A percentile compares a stretch with the other conserved stretches of the same genome.
These are phyloP conservation scores for Diarsia brunnea DNA, from an alignment of 2,888 invertebrate genomes.

Conservation along the genomic window DNA sequence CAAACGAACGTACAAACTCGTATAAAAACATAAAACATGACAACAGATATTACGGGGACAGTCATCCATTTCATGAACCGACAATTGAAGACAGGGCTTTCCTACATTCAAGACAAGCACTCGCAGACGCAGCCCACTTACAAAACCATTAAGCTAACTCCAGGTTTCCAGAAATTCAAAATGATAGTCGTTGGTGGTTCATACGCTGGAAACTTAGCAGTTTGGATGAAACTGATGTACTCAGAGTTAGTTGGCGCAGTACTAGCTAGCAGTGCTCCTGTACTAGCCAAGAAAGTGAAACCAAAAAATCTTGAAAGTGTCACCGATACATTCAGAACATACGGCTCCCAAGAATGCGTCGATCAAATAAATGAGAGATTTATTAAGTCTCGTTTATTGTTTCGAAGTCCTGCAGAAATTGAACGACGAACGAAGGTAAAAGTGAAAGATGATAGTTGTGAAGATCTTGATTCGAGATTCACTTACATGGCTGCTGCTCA, in stretches of 20 bases:
- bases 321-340: constrained; percentile 9
- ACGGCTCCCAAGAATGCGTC: constrained; percentile 10
- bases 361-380: background rate
- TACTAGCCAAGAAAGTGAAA: constrained; percentile 2
- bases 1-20: too few species aligned
- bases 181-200: constrained; percentile 1
- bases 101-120: too few species aligned
- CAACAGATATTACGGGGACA: too few species aligned
- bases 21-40: too few species aligned
- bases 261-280: constrained; percentile 2
- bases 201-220: background rate
- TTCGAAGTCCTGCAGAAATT: constrained; percentile 75
- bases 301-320: background rate
- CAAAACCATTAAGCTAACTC: background rate
- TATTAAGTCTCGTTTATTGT: constrained; percentile 70
- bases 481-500: constrained; percentile 2
- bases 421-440: constrained; percentile 64
- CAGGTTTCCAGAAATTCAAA: background rate
- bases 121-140: too few species aligned
- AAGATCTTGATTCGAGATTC: constrained; percentile 75
- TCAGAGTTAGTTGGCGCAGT: background rate
- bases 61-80: too few species aligned
- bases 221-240: constrained; percentile 7
- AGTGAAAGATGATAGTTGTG: constrained; percentile 78
- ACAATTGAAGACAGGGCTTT: too few species aligned